Percentiles rank a stretch among this genome's conserved stretches.
Conservation (phyloP, 2,113 vertebrate species). For the Mesitornis unicolor region DNA sequence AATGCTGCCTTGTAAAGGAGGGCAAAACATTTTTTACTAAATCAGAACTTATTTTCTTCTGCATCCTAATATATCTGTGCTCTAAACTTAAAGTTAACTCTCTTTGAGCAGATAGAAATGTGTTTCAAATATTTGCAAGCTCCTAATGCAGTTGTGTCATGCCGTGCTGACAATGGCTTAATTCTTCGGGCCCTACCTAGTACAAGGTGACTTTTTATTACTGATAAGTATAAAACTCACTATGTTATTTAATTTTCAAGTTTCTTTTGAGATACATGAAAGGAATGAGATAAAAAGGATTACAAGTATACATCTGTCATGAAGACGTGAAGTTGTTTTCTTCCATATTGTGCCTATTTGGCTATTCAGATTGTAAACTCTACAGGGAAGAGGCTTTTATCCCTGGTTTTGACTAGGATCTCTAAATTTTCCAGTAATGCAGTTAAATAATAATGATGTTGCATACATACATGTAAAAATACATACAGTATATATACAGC, state of each 20-base stretch:
- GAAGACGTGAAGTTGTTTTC: not conserved
- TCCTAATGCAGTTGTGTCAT: not conserved
- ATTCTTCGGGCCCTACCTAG: not conserved
- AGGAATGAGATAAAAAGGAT: not conserved
- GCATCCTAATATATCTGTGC: not conserved
- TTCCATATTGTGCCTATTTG: not conserved
- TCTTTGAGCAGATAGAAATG: not conserved
- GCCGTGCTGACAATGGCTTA: not conserved
- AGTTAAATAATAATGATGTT: not conserved
- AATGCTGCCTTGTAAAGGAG: not conserved
- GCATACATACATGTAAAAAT: not conserved
- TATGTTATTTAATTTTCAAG: not conserved
- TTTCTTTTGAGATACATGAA: not conserved
- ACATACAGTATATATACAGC: not conserved
- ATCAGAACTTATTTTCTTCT: not conserved
- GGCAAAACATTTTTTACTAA: not conserved
- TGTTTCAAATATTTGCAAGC: not conserved
- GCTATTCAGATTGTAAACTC: not conserved
- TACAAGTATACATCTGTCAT: not conserved
- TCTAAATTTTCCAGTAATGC: not conserved
- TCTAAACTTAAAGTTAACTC: not conserved
- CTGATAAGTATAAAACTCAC: not conserved
- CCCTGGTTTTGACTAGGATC: not conserved
- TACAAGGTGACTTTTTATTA: not conserved
- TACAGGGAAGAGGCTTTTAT: not conserved